Evolutionary conservation across 2,113 vertebrate genomes (phyloP).

Genomic region (Salvelinus sp.): DNA sequence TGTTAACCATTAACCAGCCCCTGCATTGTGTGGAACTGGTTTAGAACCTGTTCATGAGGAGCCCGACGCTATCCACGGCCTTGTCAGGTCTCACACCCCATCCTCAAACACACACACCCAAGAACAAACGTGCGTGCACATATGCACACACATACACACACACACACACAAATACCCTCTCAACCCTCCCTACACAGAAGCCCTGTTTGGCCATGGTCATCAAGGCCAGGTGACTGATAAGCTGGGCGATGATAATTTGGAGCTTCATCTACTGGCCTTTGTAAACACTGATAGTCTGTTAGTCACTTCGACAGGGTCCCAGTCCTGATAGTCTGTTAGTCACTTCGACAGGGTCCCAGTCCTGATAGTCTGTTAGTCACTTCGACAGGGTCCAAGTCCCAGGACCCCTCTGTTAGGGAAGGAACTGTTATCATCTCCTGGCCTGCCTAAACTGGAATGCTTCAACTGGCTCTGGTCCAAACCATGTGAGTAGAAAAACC

Average conservation of each 20-base stretch:
- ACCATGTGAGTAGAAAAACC: constrained; percentile 48
- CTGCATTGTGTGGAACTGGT: neutral
- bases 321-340: constrained; percentile 60
- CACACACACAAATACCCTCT: neutral
- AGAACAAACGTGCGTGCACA: constrained; percentile 4
- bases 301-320: constrained; percentile 43
- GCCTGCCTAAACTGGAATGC: neutral
- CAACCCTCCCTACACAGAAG: constrained; percentile 28
- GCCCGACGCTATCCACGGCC: neutral
- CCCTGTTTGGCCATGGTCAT: constrained; percentile 17
- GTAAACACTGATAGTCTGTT: constrained; percentile 62
- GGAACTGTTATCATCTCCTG: constrained; percentile 56
- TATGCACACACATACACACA: neutral
- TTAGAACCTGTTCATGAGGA: neutral
- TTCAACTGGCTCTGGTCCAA: constrained; percentile 47
- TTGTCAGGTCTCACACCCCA: neutral
- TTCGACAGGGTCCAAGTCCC: constrained; percentile 19
- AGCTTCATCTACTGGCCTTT: constrained; percentile 37
- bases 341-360: constrained; percentile 26
- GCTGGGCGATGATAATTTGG: constrained; percentile 16
- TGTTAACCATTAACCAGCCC: neutral
- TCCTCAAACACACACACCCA: constrained; percentile 6
- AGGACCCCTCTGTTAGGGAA: constrained; percentile 50
- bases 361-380: constrained; percentile 62
- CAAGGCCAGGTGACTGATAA: constrained; percentile 57